phyloP scores from a whole-genome alignment of 2,888 invertebrate genomes.

The Cantharis rustica region DNA sequence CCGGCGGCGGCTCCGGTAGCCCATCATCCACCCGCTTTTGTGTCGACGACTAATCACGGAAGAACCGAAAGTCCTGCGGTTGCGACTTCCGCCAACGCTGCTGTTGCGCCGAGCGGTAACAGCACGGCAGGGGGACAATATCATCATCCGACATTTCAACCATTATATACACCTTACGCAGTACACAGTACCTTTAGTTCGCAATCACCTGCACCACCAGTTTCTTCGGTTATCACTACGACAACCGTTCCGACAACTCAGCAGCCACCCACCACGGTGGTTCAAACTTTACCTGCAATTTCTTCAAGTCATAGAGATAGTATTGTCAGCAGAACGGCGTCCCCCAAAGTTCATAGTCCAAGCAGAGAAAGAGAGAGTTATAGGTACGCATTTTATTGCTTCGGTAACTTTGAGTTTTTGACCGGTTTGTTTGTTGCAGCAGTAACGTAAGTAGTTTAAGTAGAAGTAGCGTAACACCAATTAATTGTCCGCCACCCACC shows the following conservation, averaged over 20 bases:
- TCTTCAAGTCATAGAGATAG: conserved; percentile 56
- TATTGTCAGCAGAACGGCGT: conserved; percentile 63
- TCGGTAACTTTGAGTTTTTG: neutral
- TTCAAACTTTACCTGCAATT: conserved; percentile 49
- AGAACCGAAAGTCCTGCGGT: conserved; percentile 63
- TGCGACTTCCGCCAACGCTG: conserved; percentile 56
- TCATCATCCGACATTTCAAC: conserved; percentile 62
- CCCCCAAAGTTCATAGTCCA: conserved; percentile 79
- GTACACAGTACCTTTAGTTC: conserved; percentile 62
- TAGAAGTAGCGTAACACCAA: conserved; percentile 63
- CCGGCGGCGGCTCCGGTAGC: conserved; percentile 60
- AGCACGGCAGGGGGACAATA: conserved; percentile 54
- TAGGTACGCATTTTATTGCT: conserved; percentile 64
- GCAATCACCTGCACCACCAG: conserved; percentile 52
- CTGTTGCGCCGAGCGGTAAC: conserved; percentile 60
- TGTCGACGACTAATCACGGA: conserved; percentile 50
- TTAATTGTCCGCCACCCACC: conserved; percentile 53
- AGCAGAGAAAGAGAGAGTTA: conserved; percentile 83
- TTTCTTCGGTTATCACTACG: conserved; percentile 61
- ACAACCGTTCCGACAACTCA: conserved; percentile 54
- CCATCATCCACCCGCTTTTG: conserved; percentile 48
- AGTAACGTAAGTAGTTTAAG: conserved; percentile 86
- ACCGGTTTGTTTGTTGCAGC: conserved; percentile 55
- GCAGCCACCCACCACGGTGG: conserved; percentile 56
- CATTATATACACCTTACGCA: conserved; percentile 80